phyloP scores from a whole-genome alignment of 1,140 invertebrate species.

The Choristoneura fumiferana region DNA sequence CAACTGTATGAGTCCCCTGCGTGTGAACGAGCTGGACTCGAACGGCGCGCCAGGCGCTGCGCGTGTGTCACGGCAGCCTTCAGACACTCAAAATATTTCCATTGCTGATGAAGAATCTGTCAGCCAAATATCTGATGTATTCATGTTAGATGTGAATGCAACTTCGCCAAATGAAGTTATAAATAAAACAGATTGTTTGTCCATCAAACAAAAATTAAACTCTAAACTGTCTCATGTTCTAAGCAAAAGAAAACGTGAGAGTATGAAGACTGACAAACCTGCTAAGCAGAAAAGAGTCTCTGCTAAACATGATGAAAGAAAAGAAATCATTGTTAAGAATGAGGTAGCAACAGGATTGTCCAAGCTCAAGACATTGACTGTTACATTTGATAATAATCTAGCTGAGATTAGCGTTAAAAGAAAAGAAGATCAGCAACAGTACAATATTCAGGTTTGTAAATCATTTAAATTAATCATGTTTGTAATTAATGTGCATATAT shows the following conservation, averaged over 20 bases:
- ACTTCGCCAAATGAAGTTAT: constrained; percentile 47
- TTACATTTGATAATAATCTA: constrained; percentile 54
- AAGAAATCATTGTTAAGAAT: constrained; percentile 29
- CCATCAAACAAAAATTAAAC: constrained; percentile 70
- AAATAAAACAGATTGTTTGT: constrained; percentile 66
- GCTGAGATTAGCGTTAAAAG: constrained; percentile 57
- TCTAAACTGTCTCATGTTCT: constrained; percentile 61
- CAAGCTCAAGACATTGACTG: constrained; percentile 49
- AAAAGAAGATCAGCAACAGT: constrained; percentile 33
- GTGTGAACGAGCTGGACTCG: constrained; percentile 64
- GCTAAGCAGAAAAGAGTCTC: constrained; percentile 55
- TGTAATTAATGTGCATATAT: constrained; percentile 8
- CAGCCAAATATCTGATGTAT: constrained; percentile 35
- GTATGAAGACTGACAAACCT: constrained; percentile 53
- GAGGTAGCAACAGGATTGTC: constrained; percentile 21
- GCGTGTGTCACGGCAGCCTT: constrained; percentile 21
- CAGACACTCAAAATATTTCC: constrained; percentile 27
- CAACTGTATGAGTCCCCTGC: constrained; percentile 75
- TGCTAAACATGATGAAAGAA: constrained; percentile 27
- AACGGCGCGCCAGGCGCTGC: constrained; percentile 26
- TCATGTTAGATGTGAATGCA: constrained; percentile 41
- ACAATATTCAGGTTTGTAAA: constrained; percentile 53
- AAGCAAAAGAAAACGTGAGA: constrained; percentile 68
- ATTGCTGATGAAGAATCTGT: constrained; percentile 20
- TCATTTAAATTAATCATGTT: constrained; percentile 14